Evolutionary conservation across 2,888 invertebrate genomes (phyloP), one percentile per base, ranked within the genome.

Genomic region (Pecten maximus): DNA sequence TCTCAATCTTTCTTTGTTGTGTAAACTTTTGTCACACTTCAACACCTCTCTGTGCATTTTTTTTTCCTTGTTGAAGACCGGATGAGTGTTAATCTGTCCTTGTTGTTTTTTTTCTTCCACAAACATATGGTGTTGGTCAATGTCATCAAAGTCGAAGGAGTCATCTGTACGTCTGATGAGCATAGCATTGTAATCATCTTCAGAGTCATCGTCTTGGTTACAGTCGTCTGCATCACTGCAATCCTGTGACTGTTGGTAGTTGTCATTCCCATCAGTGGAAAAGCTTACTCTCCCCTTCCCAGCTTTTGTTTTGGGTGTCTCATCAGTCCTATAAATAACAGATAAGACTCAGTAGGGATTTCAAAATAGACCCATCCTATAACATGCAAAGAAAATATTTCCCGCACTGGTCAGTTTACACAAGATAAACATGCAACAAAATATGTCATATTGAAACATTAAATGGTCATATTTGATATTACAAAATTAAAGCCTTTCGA

Each of bases 271-370:
- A 35, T 90, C 91, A 48, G 44, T 74, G 87, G 90, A 88, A 88
- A 92, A 92, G 90, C 92, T 92, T 8, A 92, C 92, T 87, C 50
- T 90, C 40, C 86, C 87, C 50, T 90, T 90, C 19, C 40, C 44
- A 16, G 16, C 23, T 40, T 90, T 89, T 88, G 60, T 39, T 60
- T 88, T n/a, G 15, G 40, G 48, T 2, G 88, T 88, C 15, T 40
- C 44, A 3, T 48, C 88, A 88, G 40, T 88, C 40, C 88, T 88
- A 40, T 15, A 88, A 88, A 2, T 40, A 39, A 87, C 40, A 40
- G 16, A 19, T 87, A 12, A 87, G 39, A 87, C 6, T 74, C 39
- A n/a, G n/a, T n/a, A n/a, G n/a, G n/a, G n/a, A n/a, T n/a, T n/a
- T n/a, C n/a, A n/a, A n/a, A n/a, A n/a, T n/a, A n/a, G n/a, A n/a